Base-by-base conservation (phyloP, 2,797 vertebrate genomes). In the Anguilla obscura region DNA sequence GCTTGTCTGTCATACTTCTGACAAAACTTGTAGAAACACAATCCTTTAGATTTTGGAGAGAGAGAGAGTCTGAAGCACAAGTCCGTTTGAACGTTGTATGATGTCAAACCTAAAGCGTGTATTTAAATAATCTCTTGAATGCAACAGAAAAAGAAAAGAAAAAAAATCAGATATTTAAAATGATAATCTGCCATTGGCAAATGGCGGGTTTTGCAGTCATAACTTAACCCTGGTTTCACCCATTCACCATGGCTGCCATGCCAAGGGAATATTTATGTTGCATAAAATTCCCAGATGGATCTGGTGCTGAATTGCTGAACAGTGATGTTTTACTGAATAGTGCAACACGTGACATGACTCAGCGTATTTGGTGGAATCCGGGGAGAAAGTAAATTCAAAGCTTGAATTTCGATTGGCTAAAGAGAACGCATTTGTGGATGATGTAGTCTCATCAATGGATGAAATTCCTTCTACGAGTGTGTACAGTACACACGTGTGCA, bases 21-120 rank as follows among this genome's bases (percentile, higher is more conserved):
- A n/a, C 3, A 45, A 18, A 45, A 16, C 36, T 7, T 79, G 33
- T 18, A 7, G 74, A 21, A 40, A 45, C 18, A 18, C 3, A 40
- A 79, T 5, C 33, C n/a, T 84, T 21, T 7, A 21, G 63, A 84
- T 52, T 84, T 45, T 71, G 84, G 69, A 10, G 79, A 87, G 24
- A 40, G 50, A 21, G 4, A 48, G 45, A 84, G 33, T 52, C 36
- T 6, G 6, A 7, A 45, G 12, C 74, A 40, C 33, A 45, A 36
- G 12, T 0, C 71, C 36, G 9, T 79, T 40, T 79, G 33, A 79
- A 7, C 18, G 14, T 33, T 40, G 40, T 4, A 12, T 27, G 10
- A n/a, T 71, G 27, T 71, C 69, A 12, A 30, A 71, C 69, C 1
- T 71, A 71, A 30, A 71, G 10, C 9, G 21, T 10, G 27, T 71